Percentiles rank a stretch among this genome's conserved stretches.
These are phyloP conservation scores for Drosophila tanythrix DNA, from an alignment of 2,888 invertebrate species.

Conservation along the genomic window DNA sequence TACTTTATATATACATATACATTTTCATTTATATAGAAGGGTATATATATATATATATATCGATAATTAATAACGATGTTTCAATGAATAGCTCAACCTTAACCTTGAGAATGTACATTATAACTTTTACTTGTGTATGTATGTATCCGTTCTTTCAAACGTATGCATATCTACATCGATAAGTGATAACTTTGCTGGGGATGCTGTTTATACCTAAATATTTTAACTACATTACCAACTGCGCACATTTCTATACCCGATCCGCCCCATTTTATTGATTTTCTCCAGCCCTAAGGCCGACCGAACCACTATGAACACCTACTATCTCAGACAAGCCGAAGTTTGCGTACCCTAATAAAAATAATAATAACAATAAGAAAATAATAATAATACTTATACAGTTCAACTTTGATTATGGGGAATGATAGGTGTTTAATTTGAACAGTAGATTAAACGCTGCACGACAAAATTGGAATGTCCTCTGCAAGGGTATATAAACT, in stretches of 20 bases:
- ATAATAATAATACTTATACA: background rate
- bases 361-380: background rate
- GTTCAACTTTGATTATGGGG: background rate
- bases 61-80: background rate
- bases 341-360: background rate
- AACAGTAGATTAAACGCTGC: background rate
- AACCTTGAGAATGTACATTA: background rate
- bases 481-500: constrained; percentile 7
- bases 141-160: background rate
- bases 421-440: background rate
- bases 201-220: background rate
- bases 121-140: background rate
- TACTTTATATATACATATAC: background rate
- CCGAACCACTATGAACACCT: background rate
- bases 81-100: background rate
- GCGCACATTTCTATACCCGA: constrained; percentile 67
- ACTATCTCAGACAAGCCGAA: background rate
- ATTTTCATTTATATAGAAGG: background rate
- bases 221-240: constrained; percentile 47
- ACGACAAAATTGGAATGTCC: background rate
- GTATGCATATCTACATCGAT: background rate
- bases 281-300: constrained; percentile 32
- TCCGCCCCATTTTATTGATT: constrained; percentile 71
- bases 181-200: background rate
- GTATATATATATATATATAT: background rate